Base-by-base conservation (phyloP, 2,888 invertebrate species). In the Adela reaumurella region DNA sequence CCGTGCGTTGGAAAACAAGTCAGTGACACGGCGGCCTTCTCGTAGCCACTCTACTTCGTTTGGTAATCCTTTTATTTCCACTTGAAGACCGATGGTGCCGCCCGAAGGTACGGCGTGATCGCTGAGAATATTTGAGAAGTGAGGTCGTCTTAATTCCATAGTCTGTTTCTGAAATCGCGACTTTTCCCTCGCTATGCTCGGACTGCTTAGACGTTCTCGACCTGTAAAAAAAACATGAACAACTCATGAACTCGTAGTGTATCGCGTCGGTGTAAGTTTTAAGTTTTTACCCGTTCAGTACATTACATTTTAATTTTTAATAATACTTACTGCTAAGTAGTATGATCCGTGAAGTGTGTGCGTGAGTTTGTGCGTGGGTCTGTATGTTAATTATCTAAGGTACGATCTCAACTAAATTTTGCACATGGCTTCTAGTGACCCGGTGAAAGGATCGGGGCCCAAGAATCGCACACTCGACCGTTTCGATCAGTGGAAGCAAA, bases 61-160 rank as follows among this genome's bases (percentile, higher is more conserved):
- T 14, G 86, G 85, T 17, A 74, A 74, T 59, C 88, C 89, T 63
- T 84, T 85, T 29, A 90, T 85, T 66, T 91, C 88, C 1, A 92
- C 90, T 64, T 92, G 90, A 17, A 93, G 81, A 2, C 91, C 92
- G 52, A 91, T 86, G 0, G 90, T 89, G 35, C 92, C 92, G 1
- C 92, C 92, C 50, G 81, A 76, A 3, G 87, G 84, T 1, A 92
- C 90, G 49, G 84, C 83, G 59, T 88, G 85, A 61, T 91, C 90
- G 1, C 84, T 83, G 19, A 91, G 66, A 1, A 87, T 83, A 51
- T 81, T 83, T 1, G 85, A 78, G 58, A 91, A 87, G 59, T 86
- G 84, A 1, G 91, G 90, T 53, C 84, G 78, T 45, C 84, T 74
- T n/a, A 82, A 78, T 60, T 76, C 78, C 46, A 68, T 57, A 19